Evolutionary conservation across 2,888 invertebrate species (phyloP), one percentile per base, ranked within the genome.

Genomic region (Drosophila acutilabella): DNA sequence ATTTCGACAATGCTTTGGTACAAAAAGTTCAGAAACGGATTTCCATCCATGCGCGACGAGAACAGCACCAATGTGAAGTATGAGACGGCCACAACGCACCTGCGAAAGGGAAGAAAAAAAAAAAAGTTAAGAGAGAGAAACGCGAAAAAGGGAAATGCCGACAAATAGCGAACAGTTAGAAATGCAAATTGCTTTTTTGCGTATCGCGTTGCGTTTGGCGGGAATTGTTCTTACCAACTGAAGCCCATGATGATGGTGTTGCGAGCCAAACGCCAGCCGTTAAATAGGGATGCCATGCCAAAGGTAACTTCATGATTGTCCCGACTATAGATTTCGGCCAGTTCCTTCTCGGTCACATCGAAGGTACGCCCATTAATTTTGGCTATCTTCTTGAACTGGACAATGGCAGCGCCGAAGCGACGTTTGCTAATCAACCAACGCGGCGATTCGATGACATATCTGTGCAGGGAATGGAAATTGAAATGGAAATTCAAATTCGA

Each of bases 11-110:
- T 78, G 59, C 94, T 93, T 91, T 95, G 94, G 88, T 94, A 93
- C 59, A 95, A 93, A 90, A 94, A 95, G 90, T 95, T 95, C 68
- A 95, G 81, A 88, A 94, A 95, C 11, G 95, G 95, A 91, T 95
- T 95, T 38, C 94, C 94, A 60, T 93, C 93, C 85, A 94, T 92
- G 42, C 92, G 93, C 66, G 93, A 93, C 78, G 94, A 93, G 81
- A 93, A 94, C 74, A 94, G 90, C 23, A 94, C 86, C 61, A 94
- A 88, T 10, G 93, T 92, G 64, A 93, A 93, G 81, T 94, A 94
- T 60, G 93, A 93, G 64, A 93, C 86, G 7, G 93, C 92, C 18
- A 93, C 92, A 65, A 93, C 93, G 74, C 93, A 90, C 94, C 94
- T 94, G 78, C 2, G 11, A 41, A 41, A 23, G 6, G 14, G 26